phyloP scores from a whole-genome alignment of 2,888 invertebrate genomes.

The Rhagium mordax region DNA sequence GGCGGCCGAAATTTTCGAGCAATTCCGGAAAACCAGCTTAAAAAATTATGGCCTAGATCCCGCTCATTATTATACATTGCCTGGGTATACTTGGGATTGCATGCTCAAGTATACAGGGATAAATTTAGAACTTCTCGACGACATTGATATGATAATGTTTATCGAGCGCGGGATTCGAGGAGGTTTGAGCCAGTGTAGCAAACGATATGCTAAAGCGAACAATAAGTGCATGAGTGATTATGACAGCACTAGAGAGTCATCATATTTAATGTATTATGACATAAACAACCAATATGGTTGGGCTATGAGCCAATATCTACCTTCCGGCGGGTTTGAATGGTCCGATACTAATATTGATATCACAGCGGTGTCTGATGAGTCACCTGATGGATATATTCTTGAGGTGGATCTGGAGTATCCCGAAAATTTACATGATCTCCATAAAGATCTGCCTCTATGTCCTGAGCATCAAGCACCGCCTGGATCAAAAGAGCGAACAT shows the following conservation, averaged over 20 bases:
- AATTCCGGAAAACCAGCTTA: slow-evolving; percentile 8
- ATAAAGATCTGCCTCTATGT: too few species aligned
- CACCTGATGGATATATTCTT: too few species aligned
- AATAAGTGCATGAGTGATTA: slow-evolving; percentile 61
- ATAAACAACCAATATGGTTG: slow-evolving; percentile 24
- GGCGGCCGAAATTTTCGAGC: slow-evolving; percentile 14
- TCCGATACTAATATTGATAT: too few species aligned
- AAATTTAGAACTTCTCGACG: slow-evolving; percentile 35
- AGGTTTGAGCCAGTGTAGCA: slow-evolving; percentile 14
- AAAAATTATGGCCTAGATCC: slow-evolving; percentile 43
- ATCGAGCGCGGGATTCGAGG: slow-evolving; percentile 30
- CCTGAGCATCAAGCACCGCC: too few species aligned
- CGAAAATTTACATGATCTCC: too few species aligned
- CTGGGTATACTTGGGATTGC: slow-evolving; percentile 23
- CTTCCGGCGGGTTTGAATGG: neutral
- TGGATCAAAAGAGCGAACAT: too few species aligned
- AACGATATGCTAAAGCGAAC: slow-evolving; percentile 23
- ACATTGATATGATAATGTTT: slow-evolving; percentile 37
- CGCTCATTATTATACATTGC: slow-evolving; percentile 58
- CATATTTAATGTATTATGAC: slow-evolving; percentile 58
- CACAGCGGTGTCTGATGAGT: too few species aligned
- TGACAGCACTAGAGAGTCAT: slow-evolving; percentile 51
- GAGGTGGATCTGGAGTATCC: too few species aligned
- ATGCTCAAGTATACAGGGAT: slow-evolving; percentile 11
- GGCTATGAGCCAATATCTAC: slow-evolving; percentile 10